These are phyloP conservation scores for Brachionus calyciflorus DNA, from an alignment of 1,140 invertebrate species.

Conservation along the genomic window DNA sequence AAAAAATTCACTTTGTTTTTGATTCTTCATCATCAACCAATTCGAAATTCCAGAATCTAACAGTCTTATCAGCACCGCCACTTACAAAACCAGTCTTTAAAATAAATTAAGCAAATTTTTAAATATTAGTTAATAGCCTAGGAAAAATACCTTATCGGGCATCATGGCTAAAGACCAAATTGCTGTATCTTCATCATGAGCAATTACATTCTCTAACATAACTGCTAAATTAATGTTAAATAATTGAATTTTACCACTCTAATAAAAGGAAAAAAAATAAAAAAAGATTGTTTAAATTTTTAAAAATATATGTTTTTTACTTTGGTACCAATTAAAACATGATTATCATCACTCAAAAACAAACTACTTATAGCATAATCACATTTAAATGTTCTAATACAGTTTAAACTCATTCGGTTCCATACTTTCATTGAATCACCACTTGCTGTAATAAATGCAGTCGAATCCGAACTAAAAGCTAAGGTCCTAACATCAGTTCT, in stretches of 20 bases:
- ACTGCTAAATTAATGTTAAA: constrained; percentile 78
- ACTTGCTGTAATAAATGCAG: constrained; percentile 71
- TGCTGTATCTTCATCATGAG: constrained; percentile 69
- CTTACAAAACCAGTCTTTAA: constrained; percentile 71
- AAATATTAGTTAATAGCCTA: constrained; percentile 52
- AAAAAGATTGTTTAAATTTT: neutral
- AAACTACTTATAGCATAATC: constrained; percentile 70
- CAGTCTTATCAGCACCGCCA: constrained; percentile 80
- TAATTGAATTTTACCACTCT: constrained; percentile 77
- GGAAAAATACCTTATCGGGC: constrained; percentile 58
- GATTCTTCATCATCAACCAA: constrained; percentile 61
- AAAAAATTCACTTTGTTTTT: constrained; percentile 49
- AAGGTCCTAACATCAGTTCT: constrained; percentile 80
- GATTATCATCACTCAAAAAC: constrained; percentile 86
- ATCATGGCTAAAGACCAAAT: constrained; percentile 72
- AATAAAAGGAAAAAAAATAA: constrained; percentile 48
- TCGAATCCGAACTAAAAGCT: constrained; percentile 79
- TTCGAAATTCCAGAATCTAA: constrained; percentile 93
- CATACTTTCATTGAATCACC: constrained; percentile 85
- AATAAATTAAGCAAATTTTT: constrained; percentile 48
- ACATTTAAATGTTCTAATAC: constrained; percentile 68
- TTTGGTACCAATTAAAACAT: constrained; percentile 82
- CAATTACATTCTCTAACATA: constrained; percentile 66
- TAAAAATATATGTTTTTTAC: constrained; percentile 52
- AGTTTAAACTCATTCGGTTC: constrained; percentile 67